phyloP scores from a whole-genome alignment of 2,888 invertebrate genomes.

The Phortica magna region DNA sequence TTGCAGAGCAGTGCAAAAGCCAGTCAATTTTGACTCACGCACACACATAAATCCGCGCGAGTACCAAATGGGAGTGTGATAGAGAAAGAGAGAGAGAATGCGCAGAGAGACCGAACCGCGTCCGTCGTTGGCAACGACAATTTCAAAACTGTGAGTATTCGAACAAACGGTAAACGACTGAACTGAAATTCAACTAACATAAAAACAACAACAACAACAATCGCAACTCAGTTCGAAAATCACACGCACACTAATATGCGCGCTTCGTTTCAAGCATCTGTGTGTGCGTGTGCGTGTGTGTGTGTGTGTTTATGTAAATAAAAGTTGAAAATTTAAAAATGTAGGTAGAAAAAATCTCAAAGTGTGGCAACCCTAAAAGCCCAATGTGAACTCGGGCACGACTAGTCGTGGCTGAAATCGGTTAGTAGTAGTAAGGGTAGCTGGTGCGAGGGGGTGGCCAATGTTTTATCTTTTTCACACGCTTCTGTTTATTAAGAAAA shows the following conservation, averaged over 20 bases:
- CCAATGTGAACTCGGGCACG: background rate
- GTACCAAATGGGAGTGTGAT: background rate
- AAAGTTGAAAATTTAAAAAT: constrained; percentile 28
- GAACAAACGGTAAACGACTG: constrained; percentile 24
- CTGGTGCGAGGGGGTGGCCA: background rate
- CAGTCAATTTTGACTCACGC: constrained; percentile 37
- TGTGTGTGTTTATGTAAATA: background rate
- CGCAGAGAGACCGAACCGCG: constrained; percentile 53
- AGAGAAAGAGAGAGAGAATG: constrained; percentile 45
- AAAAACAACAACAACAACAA: background rate
- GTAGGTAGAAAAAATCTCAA: constrained; percentile 9
- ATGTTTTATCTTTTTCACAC: too few species aligned
- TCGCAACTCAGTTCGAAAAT: constrained; percentile 16
- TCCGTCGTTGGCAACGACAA: constrained; percentile 69
- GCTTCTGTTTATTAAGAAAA: too few species aligned
- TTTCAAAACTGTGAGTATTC: constrained; percentile 74
- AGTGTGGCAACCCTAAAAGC: constrained; percentile 7
- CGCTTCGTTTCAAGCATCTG: background rate
- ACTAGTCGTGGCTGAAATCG: background rate
- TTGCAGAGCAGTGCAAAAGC: background rate
- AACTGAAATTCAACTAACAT: background rate
- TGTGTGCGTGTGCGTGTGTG: background rate
- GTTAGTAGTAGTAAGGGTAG: background rate
- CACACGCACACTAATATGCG: background rate
- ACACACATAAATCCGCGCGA: constrained; percentile 28